Base-by-base conservation (phyloP, 2,888 invertebrate genomes). In the Dusona sp. region DNA sequence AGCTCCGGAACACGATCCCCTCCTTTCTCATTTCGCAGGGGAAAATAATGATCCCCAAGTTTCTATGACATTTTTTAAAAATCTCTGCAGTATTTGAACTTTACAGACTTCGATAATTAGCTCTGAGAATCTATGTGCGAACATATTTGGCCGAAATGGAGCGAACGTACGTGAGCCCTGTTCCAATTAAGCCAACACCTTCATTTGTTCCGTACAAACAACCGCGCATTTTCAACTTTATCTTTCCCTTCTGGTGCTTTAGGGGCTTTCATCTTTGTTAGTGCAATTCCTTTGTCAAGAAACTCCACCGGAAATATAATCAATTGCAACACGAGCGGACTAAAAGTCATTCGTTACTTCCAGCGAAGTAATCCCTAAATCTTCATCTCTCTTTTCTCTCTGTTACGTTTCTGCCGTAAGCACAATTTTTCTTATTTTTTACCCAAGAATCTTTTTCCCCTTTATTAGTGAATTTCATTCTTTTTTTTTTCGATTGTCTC, bases 251-350 rank as follows among this genome's bases (percentile, higher is more conserved):
- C 2, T 22, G 2, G 45, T 45, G 16, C 3, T n/a, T 33, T 8
- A n/a, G 4, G 54, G 48, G 68, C 51, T 78, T 51, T 78, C n/a
- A 73, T 48, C 74, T 82, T 84, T 75, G 54, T 68, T 51, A 42
- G 11, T 11, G 36, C 51, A 79, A 78, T 61, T 29, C 51, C 68
- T 75, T n/a, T 54, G n/a, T 61, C 38, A 33, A 65, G 36, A 64
- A 64, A 73, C 42, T 74, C 74, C 42, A 33, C 72, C 48, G 68
- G 61, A 77, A 67, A 85, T 81, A 73, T 82, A 85, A 82, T 85
- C 73, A 73, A 85, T 81, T 38, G 81, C 61, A 73, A 64, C 84
- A 70, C 68, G 61, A 70, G 61, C 61, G 29, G 7, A 70, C 79
- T 51, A 54, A 77, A 57, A 29, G 45, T 51, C 38, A 13, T 79